These are phyloP conservation scores for Odontocerum albicorne DNA, from an alignment of 2,888 invertebrate genomes.

Conservation along the genomic window DNA sequence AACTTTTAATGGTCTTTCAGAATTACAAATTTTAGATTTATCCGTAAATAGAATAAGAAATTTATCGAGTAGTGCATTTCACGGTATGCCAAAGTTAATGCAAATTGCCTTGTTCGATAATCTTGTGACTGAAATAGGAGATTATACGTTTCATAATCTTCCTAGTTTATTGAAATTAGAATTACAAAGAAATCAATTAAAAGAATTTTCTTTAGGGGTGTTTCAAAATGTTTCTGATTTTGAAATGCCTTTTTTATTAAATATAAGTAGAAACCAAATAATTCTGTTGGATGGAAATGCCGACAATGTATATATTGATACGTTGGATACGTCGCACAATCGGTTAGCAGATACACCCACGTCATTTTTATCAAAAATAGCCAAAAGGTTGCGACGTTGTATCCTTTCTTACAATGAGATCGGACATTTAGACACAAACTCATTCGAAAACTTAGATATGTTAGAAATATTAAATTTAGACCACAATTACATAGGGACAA, in stretches of 20 bases:
- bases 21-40: conserved; percentile 76
- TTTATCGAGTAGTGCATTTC: conserved; percentile 72
- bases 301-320: conserved; percentile 62
- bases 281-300: conserved; percentile 50
- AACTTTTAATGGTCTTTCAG: conserved; percentile 72
- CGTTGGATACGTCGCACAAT: conserved; percentile 73
- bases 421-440: conserved; percentile 67
- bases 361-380: conserved; percentile 64
- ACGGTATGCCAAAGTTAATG: conserved; percentile 74
- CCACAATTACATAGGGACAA: conserved; percentile 70
- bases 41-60: conserved; percentile 75
- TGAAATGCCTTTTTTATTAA: conserved; percentile 69
- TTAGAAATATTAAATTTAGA: conserved; percentile 75
- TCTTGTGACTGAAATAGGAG: conserved; percentile 70
- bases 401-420: conserved; percentile 76
- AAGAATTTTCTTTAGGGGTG: conserved; percentile 65
- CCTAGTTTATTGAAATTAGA: conserved; percentile 77
- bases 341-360: conserved; percentile 66
- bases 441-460: conserved; percentile 69
- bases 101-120: conserved; percentile 85
- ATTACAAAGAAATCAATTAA: conserved; percentile 76
- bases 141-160: conserved; percentile 73
- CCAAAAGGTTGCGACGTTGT: conserved; percentile 65
- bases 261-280: conserved; percentile 73
- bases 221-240: conserved; percentile 69